Conservation (phyloP, 2,113 vertebrate genomes). For the Drymodes brunneopygia region DNA sequence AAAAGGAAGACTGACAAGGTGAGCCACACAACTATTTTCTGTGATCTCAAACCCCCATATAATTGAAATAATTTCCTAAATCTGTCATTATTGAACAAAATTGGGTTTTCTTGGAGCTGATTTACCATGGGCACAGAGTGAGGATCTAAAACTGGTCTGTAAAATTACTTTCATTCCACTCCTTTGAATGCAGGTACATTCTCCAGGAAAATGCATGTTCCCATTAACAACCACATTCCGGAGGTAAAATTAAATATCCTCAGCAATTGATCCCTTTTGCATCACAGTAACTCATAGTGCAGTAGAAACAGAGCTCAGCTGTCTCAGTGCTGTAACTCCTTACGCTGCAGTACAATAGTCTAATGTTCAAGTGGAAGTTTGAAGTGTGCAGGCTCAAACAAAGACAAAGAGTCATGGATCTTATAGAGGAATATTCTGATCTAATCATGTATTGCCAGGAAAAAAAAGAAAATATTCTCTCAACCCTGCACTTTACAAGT, state of each 20-base stretch:
- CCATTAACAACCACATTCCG: not conserved
- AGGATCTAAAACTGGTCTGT: not conserved
- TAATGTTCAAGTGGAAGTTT: rapidly evolving
- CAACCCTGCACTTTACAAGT: not conserved
- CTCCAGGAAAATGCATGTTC: not conserved
- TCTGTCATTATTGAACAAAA: not conserved
- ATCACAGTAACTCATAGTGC: not conserved
- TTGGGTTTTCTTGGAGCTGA: not conserved
- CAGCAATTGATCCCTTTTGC: not conserved
- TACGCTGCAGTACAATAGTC: not conserved
- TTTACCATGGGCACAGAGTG: not conserved
- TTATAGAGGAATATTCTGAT: not conserved
- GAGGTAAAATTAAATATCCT: not conserved
- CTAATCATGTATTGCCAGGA: too few relatives aligned
- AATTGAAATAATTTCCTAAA: not conserved
- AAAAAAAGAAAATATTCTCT: not conserved
- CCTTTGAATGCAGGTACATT: not conserved
- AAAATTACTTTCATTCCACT: not conserved
- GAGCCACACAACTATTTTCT: not conserved
- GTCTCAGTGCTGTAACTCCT: not conserved
- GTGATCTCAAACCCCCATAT: not conserved
- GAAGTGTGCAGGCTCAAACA: not conserved
- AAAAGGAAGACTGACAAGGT: not conserved
- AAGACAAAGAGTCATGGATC: not conserved
- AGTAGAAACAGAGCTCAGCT: not conserved